Evolutionary conservation across 2,113 vertebrate genomes (phyloP).

Genomic region (Fulmarus glacialis): DNA sequence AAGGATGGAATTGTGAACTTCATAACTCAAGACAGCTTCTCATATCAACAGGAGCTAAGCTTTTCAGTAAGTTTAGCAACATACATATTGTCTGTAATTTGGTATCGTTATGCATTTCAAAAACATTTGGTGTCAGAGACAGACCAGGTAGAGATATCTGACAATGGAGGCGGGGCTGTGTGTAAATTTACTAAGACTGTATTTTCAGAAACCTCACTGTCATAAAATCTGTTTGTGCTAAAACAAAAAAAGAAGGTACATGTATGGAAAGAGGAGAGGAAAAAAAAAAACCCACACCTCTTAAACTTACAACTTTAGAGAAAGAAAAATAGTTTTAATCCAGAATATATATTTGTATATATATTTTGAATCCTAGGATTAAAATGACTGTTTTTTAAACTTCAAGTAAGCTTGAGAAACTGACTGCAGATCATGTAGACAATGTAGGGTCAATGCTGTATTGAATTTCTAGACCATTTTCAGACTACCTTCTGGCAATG

Average conservation of each 20-base stretch:
- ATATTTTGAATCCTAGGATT: background rate
- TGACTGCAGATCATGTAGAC: constrained; percentile 78
- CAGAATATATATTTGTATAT: background rate
- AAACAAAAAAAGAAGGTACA: background rate
- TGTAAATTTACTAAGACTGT: background rate
- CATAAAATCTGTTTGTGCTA: background rate
- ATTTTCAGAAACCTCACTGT: background rate
- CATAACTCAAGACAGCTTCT: background rate
- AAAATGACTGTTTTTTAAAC: constrained; percentile 66
- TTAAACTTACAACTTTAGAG: background rate
- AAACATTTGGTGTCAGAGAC: background rate
- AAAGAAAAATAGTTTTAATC: background rate
- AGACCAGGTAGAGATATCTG: background rate
- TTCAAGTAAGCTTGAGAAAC: constrained; percentile 71
- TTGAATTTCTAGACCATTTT: constrained; percentile 97
- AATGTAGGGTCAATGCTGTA: constrained; percentile 92
- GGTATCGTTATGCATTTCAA: background rate
- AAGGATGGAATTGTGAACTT: background rate
- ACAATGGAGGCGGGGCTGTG: background rate
- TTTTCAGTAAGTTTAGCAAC: background rate
- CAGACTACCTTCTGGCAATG: constrained; percentile 99
- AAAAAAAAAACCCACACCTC: background rate
- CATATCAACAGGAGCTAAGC: background rate
- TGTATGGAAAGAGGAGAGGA: rapidly evolving
- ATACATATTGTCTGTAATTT: background rate